phyloP scores from a whole-genome alignment of 1,140 invertebrate genomes.

The Temnothorax nylanderi region DNA sequence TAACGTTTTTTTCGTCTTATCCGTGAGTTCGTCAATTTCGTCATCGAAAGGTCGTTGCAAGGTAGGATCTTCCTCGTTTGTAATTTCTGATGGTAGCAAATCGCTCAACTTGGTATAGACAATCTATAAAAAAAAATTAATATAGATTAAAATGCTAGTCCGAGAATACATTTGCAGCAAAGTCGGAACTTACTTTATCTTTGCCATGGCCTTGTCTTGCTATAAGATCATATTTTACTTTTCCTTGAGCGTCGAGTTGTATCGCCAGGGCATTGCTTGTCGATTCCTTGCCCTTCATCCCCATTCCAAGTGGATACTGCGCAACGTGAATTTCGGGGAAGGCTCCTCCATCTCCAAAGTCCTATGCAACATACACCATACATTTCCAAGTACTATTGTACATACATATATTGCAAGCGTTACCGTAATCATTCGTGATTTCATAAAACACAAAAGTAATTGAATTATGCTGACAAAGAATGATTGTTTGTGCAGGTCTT shows the following conservation, averaged over 20 bases:
- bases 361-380: conserved; percentile 80
- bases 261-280: conserved; percentile 97
- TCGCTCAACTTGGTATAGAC: conserved; percentile 98
- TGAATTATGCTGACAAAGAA: conserved; percentile 22
- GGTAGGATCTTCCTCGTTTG: conserved; percentile 95
- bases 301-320: conserved; percentile 97
- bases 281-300: conserved; percentile 90
- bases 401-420: not conserved
- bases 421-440: not conserved
- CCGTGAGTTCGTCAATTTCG: conserved; percentile 94
- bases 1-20: conserved; percentile 93
- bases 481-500: not conserved
- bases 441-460: conserved; percentile 9
- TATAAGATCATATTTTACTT: conserved; percentile 98
- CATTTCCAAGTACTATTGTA: not conserved
- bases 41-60: conserved; percentile 95
- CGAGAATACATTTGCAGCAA: not conserved
- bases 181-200: conserved; percentile 91
- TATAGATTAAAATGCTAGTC: not conserved
- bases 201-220: conserved; percentile 97
- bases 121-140: conserved; percentile 87
- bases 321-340: conserved; percentile 99
- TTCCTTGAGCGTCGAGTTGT: conserved; percentile 96
- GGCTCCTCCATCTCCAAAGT: conserved; percentile 98
- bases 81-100: conserved; percentile 96